Conservation (phyloP, 2,797 vertebrate genomes). For the Xenopus petersii region DNA sequence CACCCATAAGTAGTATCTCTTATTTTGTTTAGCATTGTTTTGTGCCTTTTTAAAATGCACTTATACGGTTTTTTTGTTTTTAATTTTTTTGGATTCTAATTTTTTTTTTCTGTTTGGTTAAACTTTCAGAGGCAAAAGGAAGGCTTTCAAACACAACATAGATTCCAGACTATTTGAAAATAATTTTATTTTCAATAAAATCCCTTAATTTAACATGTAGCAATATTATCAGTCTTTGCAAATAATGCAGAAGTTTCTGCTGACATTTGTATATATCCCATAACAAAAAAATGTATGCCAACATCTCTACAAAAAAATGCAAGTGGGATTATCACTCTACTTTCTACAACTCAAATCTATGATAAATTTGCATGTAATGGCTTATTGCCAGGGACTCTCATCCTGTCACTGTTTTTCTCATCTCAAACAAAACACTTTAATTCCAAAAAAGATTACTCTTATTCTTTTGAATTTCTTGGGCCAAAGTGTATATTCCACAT, state of each 20-base stretch:
- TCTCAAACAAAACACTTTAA: slow-evolving; percentile 14
- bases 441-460: slow-evolving; percentile 21
- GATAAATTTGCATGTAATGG: slow-evolving; percentile 20
- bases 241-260: slow-evolving; percentile 30
- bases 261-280: slow-evolving; percentile 44
- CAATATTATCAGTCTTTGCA: slow-evolving; percentile 8
- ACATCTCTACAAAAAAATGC: slow-evolving; percentile 24
- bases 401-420: slow-evolving; percentile 46
- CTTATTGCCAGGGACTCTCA: slow-evolving; percentile 19
- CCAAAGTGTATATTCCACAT: slow-evolving; percentile 10
- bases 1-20: too few relatives aligned
- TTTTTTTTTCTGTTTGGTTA: too few relatives aligned
- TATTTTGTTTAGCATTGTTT: too few relatives aligned
- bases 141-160: too few relatives aligned
- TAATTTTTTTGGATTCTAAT: too few relatives aligned
- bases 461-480: slow-evolving; percentile 3
- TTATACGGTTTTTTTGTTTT: too few relatives aligned
- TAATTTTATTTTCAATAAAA: background rate
- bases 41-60: too few relatives aligned
- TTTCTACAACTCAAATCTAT: slow-evolving; percentile 27
- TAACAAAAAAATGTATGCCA: slow-evolving; percentile 14
- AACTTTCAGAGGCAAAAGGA: too few relatives aligned
- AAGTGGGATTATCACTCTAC: slow-evolving; percentile 41
- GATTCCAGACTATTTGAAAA: background rate
- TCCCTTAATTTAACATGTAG: slow-evolving; percentile 19